Evolutionary conservation across 1,140 invertebrate species (phyloP).

Genomic region (fruit fly (Drosophila melanogaster)): Release_6_plus_ISO1_MT NC_004354.4:22798001-22798500

Average conservation of each 20-base stretch:
- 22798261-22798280: constrained; percentile 78
- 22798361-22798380: constrained; percentile 4
- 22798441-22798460: constrained; percentile 43
- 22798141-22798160: too few species aligned
- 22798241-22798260: constrained; percentile 82
- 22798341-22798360: constrained; percentile 65
- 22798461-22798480: constrained; percentile 43
- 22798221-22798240: constrained; percentile 71
- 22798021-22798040: too few species aligned
- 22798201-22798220: constrained; percentile 57
- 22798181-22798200: background rate
- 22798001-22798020: too few species aligned
- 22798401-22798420: constrained; percentile 1
- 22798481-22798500: constrained; percentile 78
- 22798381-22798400: constrained; percentile 10
- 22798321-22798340: constrained; percentile 70
- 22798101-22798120: too few species aligned
- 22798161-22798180: background rate
- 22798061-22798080: too few species aligned
- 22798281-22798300: constrained; percentile 31
- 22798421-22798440: constrained; percentile 45
- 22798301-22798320: constrained; percentile 1
- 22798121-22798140: too few species aligned
- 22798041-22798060: too few species aligned
- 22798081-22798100: too few species aligned